Conservation (phyloP, 2,888 invertebrate genomes). For the Acanthopleura granulata region DNA sequence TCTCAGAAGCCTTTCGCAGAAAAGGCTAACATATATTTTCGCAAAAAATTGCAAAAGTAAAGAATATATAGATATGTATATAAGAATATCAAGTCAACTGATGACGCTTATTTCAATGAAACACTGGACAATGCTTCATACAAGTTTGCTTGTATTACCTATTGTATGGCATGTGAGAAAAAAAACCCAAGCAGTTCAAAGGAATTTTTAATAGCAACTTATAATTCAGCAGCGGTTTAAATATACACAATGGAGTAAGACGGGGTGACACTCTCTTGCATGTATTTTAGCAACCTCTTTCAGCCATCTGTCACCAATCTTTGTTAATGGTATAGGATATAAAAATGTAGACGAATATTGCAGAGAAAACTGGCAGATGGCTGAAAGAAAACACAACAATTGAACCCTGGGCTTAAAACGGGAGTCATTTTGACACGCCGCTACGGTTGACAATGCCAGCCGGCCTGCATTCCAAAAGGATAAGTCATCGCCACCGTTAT, state of each 20-base stretch:
- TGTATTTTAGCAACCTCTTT: background rate
- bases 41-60: too few species aligned
- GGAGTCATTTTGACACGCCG: constrained; percentile 5
- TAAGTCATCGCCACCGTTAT: constrained; percentile 10
- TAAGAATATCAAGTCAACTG: too few species aligned
- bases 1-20: too few species aligned
- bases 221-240: background rate
- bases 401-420: background rate
- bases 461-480: background rate
- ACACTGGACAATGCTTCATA: too few species aligned
- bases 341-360: constrained; percentile 5
- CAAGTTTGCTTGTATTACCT: too few species aligned
- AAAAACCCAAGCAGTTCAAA: too few species aligned
- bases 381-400: constrained; percentile 10
- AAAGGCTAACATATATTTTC: too few species aligned
- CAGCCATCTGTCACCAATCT: background rate
- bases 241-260: background rate
- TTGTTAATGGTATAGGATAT: background rate
- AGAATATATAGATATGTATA: too few species aligned
- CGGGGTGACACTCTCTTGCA: background rate
- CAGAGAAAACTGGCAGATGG: background rate
- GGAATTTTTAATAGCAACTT: too few species aligned
- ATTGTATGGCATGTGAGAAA: too few species aligned
- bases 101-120: too few species aligned
- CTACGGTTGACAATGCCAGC: background rate